Percentiles rank a stretch among this genome's conserved stretches.
phyloP scores from a whole-genome alignment of 2,113 vertebrate genomes.

The Trogon melanurus region DNA sequence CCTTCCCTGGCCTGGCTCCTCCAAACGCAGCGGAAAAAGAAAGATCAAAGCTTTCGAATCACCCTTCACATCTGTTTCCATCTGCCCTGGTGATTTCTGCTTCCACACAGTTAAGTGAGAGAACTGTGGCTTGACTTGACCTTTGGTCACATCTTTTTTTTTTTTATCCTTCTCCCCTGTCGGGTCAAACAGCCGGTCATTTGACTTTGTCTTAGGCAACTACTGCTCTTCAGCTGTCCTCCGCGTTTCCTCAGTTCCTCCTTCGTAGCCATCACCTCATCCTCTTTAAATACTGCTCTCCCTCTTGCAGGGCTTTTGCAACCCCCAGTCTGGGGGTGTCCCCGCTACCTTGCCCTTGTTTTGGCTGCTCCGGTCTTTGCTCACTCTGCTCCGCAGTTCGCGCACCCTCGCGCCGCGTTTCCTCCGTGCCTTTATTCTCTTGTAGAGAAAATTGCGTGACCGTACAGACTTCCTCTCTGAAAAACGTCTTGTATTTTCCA shows the following conservation, averaged over 20 bases:
- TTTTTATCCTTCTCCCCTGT: background rate
- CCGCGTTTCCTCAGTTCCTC: background rate
- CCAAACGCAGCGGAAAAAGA: background rate
- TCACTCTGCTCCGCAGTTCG: background rate
- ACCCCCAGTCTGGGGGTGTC: background rate
- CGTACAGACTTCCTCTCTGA: background rate
- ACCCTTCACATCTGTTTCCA: background rate
- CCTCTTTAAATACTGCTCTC: background rate
- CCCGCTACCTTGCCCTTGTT: background rate
- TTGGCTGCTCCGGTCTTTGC: background rate
- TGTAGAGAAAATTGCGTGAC: background rate
- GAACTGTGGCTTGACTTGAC: background rate
- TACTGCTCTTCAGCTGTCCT: background rate
- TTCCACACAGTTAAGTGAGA: background rate
- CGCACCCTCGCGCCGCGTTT: fast-evolving
- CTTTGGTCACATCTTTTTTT: background rate
- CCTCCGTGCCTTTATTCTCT: background rate
- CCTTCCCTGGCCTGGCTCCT: background rate
- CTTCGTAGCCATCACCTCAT: background rate
- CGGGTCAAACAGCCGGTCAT: background rate
- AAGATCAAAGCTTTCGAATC: background rate
- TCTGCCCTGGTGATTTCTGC: background rate
- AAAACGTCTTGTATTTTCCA: background rate
- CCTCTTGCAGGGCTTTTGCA: background rate
- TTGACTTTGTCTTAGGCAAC: background rate